A percentile compares a stretch with the other conserved stretches of the same genome.
These are phyloP conservation scores for Puffinus mauretanicus DNA, from an alignment of 2,113 vertebrate genomes.

Conservation along the genomic window DNA sequence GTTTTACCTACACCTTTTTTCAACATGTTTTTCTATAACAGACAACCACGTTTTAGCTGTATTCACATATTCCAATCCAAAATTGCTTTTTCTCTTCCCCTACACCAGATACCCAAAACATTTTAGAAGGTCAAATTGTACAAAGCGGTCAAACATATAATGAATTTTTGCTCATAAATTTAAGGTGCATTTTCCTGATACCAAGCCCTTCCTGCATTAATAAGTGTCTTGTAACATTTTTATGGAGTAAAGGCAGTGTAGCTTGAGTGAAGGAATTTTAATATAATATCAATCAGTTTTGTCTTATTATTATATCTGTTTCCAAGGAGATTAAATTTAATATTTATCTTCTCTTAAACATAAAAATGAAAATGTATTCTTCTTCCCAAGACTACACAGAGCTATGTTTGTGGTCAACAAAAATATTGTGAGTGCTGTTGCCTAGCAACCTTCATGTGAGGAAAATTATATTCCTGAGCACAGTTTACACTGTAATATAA, in stretches of 20 bases:
- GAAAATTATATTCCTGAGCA: constrained; percentile 51
- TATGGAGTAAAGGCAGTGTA: not conserved
- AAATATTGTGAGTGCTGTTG: constrained; percentile 68
- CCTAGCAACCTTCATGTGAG: constrained; percentile 64
- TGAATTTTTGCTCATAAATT: not conserved
- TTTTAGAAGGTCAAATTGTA: not conserved
- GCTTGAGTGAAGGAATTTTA: not conserved
- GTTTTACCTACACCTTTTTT: not conserved
- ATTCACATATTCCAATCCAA: not conserved
- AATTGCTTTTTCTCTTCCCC: not conserved
- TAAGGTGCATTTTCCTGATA: not conserved
- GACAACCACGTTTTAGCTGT: not conserved
- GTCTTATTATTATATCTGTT: not conserved
- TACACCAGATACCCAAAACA: not conserved
- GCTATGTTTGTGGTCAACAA: constrained; percentile 61
- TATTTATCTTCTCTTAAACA: not conserved
- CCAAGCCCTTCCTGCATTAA: not conserved
- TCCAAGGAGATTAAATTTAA: not conserved
- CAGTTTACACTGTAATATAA: not conserved
- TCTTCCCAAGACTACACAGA: constrained; percentile 4
- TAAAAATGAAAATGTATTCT: not conserved
- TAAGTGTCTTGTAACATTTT: not conserved
- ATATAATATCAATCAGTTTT: not conserved
- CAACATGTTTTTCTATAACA: not conserved
- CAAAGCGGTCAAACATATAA: not conserved